Percentiles rank a stretch among this genome's conserved stretches.
Conservation (phyloP, 2,113 vertebrate genomes). For the Aleadryas rufinucha region DNA sequence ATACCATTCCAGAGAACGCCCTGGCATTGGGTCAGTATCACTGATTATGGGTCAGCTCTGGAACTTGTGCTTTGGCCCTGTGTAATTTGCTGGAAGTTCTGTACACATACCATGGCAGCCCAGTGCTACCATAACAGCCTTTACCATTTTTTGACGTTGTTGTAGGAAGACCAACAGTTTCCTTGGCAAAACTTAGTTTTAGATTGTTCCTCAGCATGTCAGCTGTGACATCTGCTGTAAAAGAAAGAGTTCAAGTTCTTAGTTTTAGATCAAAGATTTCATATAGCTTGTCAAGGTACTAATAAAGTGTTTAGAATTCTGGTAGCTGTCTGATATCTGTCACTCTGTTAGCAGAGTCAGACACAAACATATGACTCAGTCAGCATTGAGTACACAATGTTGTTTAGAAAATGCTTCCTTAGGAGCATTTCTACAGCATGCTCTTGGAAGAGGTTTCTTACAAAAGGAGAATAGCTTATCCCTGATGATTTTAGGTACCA, state of each 20-base stretch:
- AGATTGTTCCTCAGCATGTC: not conserved
- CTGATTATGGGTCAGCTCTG: not conserved
- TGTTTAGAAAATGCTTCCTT: slow-evolving; percentile 41
- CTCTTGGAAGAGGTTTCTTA: not conserved
- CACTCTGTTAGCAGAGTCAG: not conserved
- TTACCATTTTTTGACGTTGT: not conserved
- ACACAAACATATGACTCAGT: slow-evolving; percentile 44
- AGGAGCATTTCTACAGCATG: not conserved
- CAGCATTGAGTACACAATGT: not conserved
- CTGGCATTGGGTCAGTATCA: not conserved
- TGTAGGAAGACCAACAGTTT: not conserved
- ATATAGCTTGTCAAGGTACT: not conserved
- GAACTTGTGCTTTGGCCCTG: not conserved
- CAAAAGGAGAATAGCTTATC: not conserved
- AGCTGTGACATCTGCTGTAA: not conserved
- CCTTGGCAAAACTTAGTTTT: not conserved
- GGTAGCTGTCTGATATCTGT: not conserved
- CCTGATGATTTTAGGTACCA: slow-evolving; percentile 41
- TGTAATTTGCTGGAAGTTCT: not conserved
- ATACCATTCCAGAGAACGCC: not conserved
- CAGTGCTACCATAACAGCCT: not conserved
- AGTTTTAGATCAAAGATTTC: not conserved
- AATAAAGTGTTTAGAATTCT: slow-evolving; percentile 33
- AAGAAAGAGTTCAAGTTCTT: not conserved
- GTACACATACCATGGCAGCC: not conserved